phyloP scores from a whole-genome alignment of 1,140 invertebrate genomes.

The Drosophila grimshawi region DNA sequence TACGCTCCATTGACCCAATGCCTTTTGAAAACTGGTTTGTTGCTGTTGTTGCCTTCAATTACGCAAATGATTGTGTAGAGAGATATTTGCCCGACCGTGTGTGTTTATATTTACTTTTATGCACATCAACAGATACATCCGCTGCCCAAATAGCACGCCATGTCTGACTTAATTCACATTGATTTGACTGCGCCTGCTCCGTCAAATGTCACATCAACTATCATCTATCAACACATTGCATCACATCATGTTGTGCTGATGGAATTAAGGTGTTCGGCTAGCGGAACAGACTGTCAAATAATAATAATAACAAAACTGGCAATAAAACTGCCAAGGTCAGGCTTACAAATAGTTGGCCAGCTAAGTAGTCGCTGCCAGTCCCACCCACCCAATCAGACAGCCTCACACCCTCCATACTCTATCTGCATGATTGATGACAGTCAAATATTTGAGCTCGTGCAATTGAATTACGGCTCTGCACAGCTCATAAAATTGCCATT shows the following conservation, averaged over 20 bases:
- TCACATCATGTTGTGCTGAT: conserved; percentile 10
- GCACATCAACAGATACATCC: conserved; percentile 32
- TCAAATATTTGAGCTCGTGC: conserved; percentile 37
- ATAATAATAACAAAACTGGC: background rate
- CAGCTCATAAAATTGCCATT: conserved; percentile 11
- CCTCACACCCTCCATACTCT: background rate
- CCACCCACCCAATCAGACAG: too few relatives aligned
- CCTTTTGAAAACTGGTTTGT: conserved; percentile 27
- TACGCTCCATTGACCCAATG: conserved; percentile 39
- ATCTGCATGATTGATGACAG: conserved; percentile 52
- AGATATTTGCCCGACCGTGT: background rate
- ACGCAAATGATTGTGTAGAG: conserved; percentile 18
- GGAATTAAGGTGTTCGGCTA: conserved; percentile 40
- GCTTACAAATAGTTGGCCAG: conserved; percentile 16
- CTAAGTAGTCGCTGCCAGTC: background rate
- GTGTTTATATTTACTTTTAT: conserved; percentile 2
- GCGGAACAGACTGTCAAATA: conserved; percentile 41
- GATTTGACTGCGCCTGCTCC: conserved; percentile 17
- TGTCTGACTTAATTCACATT: conserved; percentile 22
- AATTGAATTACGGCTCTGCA: conserved; percentile 22
- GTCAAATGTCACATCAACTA: conserved; percentile 9
- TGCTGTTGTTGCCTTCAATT: conserved; percentile 39
- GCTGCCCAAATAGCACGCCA: conserved; percentile 30
- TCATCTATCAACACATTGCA: conserved; percentile 19
- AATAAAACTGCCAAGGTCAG: conserved; percentile 22